phyloP scores from a whole-genome alignment of 1,140 invertebrate species.

The Sminthurides bifidus region DNA sequence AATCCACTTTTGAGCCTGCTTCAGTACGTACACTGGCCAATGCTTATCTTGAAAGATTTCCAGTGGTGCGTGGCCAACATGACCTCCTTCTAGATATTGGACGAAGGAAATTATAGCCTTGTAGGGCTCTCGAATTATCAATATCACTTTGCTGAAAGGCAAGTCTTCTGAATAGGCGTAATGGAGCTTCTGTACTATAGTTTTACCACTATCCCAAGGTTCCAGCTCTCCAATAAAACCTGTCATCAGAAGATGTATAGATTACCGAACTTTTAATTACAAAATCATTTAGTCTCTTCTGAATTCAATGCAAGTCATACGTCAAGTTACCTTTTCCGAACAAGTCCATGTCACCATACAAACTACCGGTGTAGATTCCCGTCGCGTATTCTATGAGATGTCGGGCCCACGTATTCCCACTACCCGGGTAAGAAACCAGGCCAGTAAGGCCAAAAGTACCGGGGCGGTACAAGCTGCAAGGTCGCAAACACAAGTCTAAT shows the following conservation, averaged over 20 bases:
- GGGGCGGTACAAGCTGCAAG: slow-evolving; percentile 9
- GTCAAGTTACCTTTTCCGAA: slow-evolving; percentile 28
- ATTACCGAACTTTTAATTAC: background rate
- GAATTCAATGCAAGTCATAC: background rate
- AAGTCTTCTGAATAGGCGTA: slow-evolving; percentile 18
- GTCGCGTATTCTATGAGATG: slow-evolving; percentile 35
- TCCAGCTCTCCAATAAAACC: slow-evolving; percentile 35
- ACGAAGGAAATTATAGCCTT: slow-evolving; percentile 36
- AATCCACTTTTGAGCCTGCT: slow-evolving; percentile 33
- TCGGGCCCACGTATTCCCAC: slow-evolving; percentile 37
- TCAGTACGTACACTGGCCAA: slow-evolving; percentile 32
- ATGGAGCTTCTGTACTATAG: slow-evolving; percentile 37
- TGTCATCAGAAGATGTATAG: slow-evolving; percentile 8
- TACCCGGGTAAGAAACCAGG: slow-evolving; percentile 35
- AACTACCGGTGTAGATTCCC: slow-evolving; percentile 36
- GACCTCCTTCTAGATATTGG: slow-evolving; percentile 36
- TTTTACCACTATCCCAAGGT: slow-evolving; percentile 32
- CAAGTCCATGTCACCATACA: slow-evolving; percentile 33
- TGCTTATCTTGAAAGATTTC: slow-evolving; percentile 12
- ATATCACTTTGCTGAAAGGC: slow-evolving; percentile 32
- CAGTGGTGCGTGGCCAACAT: slow-evolving; percentile 21
- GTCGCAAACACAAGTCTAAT: too few relatives aligned
- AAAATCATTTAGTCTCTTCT: background rate
- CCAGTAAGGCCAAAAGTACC: slow-evolving; percentile 27
- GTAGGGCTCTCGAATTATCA: slow-evolving; percentile 38